Conservation (phyloP, 1,140 invertebrate genomes). For the Apis florea region DNA sequence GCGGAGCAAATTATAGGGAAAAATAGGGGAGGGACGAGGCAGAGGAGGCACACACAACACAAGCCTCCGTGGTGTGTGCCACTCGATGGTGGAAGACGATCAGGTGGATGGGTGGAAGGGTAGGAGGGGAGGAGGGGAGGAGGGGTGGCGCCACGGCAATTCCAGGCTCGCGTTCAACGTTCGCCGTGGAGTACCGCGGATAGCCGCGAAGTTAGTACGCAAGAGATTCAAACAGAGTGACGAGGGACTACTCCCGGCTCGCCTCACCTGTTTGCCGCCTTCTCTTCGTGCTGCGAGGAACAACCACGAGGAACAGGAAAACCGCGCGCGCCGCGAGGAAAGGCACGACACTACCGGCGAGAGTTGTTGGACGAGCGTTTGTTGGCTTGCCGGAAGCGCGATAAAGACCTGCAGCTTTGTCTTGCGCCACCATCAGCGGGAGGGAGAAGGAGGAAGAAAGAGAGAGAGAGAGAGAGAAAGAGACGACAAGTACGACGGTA, state of each 20-base stretch:
- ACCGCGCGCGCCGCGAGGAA: slow-evolving; percentile 6
- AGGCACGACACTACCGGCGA: not conserved
- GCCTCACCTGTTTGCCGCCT: slow-evolving; percentile 25
- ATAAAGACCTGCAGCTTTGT: slow-evolving; percentile 7
- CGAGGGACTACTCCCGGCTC: slow-evolving; percentile 8
- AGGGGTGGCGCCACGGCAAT: slow-evolving; percentile 79
- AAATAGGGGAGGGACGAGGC: slow-evolving; percentile 68
- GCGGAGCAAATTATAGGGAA: slow-evolving; percentile 78
- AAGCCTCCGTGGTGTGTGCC: slow-evolving; percentile 43
- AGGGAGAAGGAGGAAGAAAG: not conserved
- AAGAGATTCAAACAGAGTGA: slow-evolving; percentile 59
- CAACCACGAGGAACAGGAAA: slow-evolving; percentile 8
- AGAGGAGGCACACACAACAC: slow-evolving; percentile 44
- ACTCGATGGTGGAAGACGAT: slow-evolving; percentile 51
- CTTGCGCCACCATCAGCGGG: too few species aligned
- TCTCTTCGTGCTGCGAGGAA: not conserved
- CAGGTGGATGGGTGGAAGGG: slow-evolving; percentile 54
- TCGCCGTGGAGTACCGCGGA: slow-evolving; percentile 72
- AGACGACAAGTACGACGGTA: slow-evolving; percentile 54
- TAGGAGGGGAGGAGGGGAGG: slow-evolving; percentile 58
- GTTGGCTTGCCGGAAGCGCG: not conserved
- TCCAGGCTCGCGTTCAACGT: slow-evolving; percentile 77
- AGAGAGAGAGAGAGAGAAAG: slow-evolving; percentile 40
- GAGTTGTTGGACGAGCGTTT: not conserved
- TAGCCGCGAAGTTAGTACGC: slow-evolving; percentile 74